Percentiles rank a stretch among this genome's conserved stretches.
Conservation (phyloP, 2,113 vertebrate species). For the Saccopteryx bilineata region DNA sequence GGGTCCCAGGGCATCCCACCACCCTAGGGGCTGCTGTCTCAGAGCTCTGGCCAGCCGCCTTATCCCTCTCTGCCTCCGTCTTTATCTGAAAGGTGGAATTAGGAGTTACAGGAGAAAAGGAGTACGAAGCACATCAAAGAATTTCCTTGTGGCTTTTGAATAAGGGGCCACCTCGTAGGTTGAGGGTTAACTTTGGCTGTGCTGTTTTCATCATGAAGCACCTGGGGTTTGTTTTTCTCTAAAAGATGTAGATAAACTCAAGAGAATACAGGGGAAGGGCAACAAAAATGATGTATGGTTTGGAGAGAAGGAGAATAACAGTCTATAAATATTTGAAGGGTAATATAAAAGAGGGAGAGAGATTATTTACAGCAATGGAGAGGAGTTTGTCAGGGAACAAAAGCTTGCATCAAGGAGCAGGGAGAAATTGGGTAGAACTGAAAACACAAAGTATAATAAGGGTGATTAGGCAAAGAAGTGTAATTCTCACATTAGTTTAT, state of each 20-base stretch:
- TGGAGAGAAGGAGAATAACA: slow-evolving; percentile 88
- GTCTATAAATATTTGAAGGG: slow-evolving; percentile 91
- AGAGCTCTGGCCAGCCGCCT: not conserved
- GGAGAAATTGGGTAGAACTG: slow-evolving; percentile 73
- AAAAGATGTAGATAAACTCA: slow-evolving; percentile 88
- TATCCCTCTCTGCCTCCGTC: not conserved
- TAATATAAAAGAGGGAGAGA: slow-evolving; percentile 87
- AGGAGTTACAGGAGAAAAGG: slow-evolving; percentile 72
- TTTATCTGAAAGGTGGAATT: slow-evolving; percentile 73
- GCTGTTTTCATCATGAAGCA: slow-evolving; percentile 75
- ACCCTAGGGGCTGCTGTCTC: not conserved
- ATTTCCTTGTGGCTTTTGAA: slow-evolving; percentile 60
- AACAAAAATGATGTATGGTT: slow-evolving; percentile 88
- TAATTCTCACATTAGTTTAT: not conserved
- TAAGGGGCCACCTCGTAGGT: slow-evolving; percentile 41
- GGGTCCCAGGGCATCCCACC: not conserved
- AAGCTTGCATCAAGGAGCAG: slow-evolving; percentile 80
- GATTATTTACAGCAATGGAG: slow-evolving; percentile 88
- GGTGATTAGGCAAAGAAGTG: slow-evolving; percentile 58
- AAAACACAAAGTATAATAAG: slow-evolving; percentile 74
- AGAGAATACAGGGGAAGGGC: slow-evolving; percentile 85
- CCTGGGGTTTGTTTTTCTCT: slow-evolving; percentile 86
- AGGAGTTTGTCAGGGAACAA: slow-evolving; percentile 87
- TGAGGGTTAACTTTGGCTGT: slow-evolving; percentile 63
- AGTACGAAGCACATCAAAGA: slow-evolving; percentile 73